phyloP scores from a whole-genome alignment of 2,797 vertebrate genomes.

The Luscinia luscinia region DNA sequence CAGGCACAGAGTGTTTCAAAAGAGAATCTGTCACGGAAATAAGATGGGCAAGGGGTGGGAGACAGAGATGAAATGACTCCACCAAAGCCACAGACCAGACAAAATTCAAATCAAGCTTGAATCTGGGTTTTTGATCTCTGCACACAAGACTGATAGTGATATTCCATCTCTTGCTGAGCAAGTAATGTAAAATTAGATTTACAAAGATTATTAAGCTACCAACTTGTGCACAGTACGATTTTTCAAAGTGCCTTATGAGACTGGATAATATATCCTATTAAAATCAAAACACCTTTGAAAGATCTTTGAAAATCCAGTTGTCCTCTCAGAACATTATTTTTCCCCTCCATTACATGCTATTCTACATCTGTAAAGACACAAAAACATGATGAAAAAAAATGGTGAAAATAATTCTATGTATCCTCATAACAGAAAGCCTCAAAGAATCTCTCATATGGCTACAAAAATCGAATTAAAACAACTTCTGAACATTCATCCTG shows the following conservation, averaged over 20 bases:
- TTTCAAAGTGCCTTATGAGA: constrained; percentile 37
- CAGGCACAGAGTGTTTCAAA: neutral
- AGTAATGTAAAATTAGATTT: constrained; percentile 49
- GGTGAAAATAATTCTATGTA: neutral
- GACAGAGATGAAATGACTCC: constrained; percentile 1
- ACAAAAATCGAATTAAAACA: constrained; percentile 3
- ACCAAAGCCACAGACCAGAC: neutral
- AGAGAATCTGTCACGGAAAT: neutral
- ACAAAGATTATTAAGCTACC: constrained; percentile 49
- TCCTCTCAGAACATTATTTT: neutral
- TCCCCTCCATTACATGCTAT: neutral
- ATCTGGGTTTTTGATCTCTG: constrained; percentile 35
- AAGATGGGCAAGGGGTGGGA: neutral
- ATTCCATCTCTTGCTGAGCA: constrained; percentile 16
- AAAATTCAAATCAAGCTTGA: constrained; percentile 2
- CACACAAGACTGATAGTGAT: neutral
- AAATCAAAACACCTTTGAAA: constrained; percentile 56
- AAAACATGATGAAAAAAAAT: neutral
- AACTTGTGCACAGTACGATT: neutral
- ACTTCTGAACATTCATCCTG: neutral
- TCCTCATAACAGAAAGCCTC: neutral
- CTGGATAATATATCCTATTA: constrained; percentile 7
- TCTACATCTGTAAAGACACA: neutral
- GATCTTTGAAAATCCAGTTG: constrained; percentile 33
- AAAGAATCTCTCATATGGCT: neutral